phyloP scores from a whole-genome alignment of 2,113 vertebrate genomes.

The Aphelocoma coerulescens region DNA sequence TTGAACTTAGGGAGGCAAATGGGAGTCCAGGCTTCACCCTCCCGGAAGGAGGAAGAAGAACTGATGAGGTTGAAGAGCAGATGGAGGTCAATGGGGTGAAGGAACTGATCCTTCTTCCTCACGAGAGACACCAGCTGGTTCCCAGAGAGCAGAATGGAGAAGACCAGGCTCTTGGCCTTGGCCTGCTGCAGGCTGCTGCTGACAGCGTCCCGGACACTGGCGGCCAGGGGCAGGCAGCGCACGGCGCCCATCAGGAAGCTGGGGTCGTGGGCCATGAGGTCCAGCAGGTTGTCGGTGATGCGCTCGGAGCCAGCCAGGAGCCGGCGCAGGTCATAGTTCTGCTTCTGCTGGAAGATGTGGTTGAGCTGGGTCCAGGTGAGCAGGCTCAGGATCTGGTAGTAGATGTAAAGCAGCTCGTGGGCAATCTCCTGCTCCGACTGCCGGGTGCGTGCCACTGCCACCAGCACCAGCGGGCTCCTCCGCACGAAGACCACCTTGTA shows the following conservation, averaged over 20 bases:
- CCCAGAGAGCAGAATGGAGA: slow-evolving; percentile 90
- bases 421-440: slow-evolving; percentile 92
- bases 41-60: slow-evolving; percentile 91
- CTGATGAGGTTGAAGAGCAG: slow-evolving; percentile 95
- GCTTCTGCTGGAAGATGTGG: slow-evolving; percentile 93
- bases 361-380: slow-evolving; percentile 94
- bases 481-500: slow-evolving; percentile 95
- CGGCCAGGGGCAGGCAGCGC: slow-evolving; percentile 86
- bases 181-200: slow-evolving; percentile 90
- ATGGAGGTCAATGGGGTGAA: slow-evolving; percentile 96
- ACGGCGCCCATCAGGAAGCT: slow-evolving; percentile 91
- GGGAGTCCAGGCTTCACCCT: slow-evolving; percentile 96
- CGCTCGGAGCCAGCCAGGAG: slow-evolving; percentile 92
- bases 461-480: slow-evolving; percentile 91
- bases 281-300: slow-evolving; percentile 90
- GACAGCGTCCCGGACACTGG: slow-evolving; percentile 79
- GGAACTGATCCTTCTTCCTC: slow-evolving; percentile 91
- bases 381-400: slow-evolving; percentile 96
- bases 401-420: slow-evolving; percentile 95
- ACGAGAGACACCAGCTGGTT: slow-evolving; percentile 91
- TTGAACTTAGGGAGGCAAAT: slow-evolving; percentile 98
- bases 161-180: slow-evolving; percentile 89
- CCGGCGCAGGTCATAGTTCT: slow-evolving; percentile 95
- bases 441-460: slow-evolving; percentile 85
- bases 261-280: slow-evolving; percentile 88